Evolutionary conservation across 2,113 vertebrate species (phyloP).

Genomic region (Cacatua alba): DNA sequence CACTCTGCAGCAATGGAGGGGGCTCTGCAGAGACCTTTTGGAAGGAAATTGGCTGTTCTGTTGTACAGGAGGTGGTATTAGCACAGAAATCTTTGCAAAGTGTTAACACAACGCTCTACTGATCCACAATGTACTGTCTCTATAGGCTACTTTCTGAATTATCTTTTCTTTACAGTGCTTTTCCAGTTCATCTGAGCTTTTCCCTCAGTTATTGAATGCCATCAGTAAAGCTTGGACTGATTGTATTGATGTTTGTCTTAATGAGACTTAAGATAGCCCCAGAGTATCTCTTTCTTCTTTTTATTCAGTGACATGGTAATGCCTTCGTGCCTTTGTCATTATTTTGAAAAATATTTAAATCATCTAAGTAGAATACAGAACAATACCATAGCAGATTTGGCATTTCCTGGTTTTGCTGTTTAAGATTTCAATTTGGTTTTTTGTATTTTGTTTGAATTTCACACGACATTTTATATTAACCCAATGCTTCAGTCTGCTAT

Average conservation of each 20-base stretch:
- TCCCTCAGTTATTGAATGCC: background rate
- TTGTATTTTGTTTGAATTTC: background rate
- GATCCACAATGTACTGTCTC: background rate
- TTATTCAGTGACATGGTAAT: background rate
- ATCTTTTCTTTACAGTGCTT: background rate
- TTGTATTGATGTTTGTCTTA: background rate
- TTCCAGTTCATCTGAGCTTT: background rate
- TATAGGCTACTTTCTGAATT: background rate
- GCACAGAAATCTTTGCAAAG: background rate
- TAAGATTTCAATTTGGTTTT: background rate
- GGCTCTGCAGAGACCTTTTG: background rate
- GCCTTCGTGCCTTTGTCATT: accelerated
- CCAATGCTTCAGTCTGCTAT: background rate
- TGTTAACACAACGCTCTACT: background rate
- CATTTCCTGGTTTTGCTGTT: background rate
- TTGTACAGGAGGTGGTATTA: background rate
- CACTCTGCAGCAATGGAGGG: background rate
- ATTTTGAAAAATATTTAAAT: background rate
- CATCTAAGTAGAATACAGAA: background rate
- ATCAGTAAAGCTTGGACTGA: background rate
- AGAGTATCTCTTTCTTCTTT: background rate
- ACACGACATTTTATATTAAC: background rate
- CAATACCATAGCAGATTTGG: background rate
- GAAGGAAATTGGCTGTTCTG: background rate
- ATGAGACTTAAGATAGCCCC: background rate